Evolutionary conservation across 1,140 invertebrate species (phyloP).

Genomic region (Cecropterus lyciades): DNA sequence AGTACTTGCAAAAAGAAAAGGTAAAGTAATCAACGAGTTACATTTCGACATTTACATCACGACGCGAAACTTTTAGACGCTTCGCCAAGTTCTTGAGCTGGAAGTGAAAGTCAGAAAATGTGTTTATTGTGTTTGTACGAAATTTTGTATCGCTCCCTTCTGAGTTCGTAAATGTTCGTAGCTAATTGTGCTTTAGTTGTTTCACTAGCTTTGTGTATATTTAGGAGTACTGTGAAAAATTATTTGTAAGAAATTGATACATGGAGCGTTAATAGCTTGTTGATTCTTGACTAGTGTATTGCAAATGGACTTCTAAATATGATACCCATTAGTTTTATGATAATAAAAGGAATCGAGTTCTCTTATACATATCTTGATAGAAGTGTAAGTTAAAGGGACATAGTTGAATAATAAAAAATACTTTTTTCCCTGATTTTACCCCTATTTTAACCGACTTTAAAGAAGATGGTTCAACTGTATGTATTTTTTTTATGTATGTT

Average conservation of each 20-base stretch:
- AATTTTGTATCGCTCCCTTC: conserved; percentile 37
- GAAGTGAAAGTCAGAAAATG: conserved; percentile 51
- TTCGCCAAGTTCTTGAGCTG: conserved; percentile 35
- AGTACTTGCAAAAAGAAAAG: too few relatives aligned
- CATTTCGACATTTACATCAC: conserved; percentile 30
- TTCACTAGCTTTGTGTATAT: neutral
- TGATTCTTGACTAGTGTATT: neutral
- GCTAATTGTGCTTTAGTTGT: conserved; percentile 1
- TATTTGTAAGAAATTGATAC: neutral
- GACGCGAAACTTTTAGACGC: conserved; percentile 43
- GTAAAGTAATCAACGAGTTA: too few relatives aligned
- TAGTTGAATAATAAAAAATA: too few relatives aligned
- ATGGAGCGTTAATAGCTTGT: neutral
- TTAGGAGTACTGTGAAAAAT: neutral
- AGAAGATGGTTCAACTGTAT: too few relatives aligned
- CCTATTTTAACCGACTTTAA: too few relatives aligned
- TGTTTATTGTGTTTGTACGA: conserved; percentile 54
- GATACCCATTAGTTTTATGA: too few relatives aligned
- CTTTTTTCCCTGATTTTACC: too few relatives aligned
- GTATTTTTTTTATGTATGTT: too few relatives aligned
- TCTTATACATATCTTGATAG: too few relatives aligned
- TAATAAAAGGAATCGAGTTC: too few relatives aligned
- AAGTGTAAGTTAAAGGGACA: too few relatives aligned
- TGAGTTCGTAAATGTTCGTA: conserved; percentile 33
- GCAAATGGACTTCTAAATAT: neutral